phyloP scores from a whole-genome alignment of 2,113 vertebrate genomes.

The Motacilla tschutschensis region DNA sequence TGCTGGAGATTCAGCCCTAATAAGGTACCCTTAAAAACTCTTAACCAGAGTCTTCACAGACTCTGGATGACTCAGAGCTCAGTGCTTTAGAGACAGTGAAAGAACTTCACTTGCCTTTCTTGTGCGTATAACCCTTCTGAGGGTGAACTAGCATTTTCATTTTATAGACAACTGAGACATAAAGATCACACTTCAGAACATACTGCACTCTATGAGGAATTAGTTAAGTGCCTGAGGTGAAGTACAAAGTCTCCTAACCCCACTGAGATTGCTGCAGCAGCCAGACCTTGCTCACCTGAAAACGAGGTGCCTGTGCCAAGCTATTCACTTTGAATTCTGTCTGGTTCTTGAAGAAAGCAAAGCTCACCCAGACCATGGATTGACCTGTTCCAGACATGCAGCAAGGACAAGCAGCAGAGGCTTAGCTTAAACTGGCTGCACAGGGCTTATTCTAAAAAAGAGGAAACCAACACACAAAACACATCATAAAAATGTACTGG shows the following conservation, averaged over 20 bases:
- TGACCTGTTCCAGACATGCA: accelerated
- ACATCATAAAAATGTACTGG: neutral
- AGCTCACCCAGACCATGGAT: neutral
- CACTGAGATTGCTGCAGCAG: neutral
- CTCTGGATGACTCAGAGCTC: neutral
- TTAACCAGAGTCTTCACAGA: neutral
- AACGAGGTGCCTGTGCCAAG: neutral
- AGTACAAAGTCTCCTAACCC: neutral
- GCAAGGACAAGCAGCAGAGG: neutral
- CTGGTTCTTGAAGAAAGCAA: neutral
- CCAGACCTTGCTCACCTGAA: neutral
- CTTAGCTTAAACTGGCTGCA: neutral
- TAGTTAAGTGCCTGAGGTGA: neutral
- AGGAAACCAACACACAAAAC: neutral
- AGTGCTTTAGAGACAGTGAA: neutral
- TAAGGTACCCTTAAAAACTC: neutral
- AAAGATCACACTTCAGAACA: neutral
- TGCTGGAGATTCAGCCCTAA: neutral
- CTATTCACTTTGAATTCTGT: neutral
- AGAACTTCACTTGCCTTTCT: neutral
- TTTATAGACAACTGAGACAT: neutral
- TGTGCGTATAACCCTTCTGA: neutral
- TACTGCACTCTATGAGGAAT: neutral
- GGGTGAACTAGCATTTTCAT: neutral
- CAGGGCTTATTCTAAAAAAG: neutral